phyloP scores from a whole-genome alignment of 2,113 vertebrate species.

The Bombycilla garrulus region DNA sequence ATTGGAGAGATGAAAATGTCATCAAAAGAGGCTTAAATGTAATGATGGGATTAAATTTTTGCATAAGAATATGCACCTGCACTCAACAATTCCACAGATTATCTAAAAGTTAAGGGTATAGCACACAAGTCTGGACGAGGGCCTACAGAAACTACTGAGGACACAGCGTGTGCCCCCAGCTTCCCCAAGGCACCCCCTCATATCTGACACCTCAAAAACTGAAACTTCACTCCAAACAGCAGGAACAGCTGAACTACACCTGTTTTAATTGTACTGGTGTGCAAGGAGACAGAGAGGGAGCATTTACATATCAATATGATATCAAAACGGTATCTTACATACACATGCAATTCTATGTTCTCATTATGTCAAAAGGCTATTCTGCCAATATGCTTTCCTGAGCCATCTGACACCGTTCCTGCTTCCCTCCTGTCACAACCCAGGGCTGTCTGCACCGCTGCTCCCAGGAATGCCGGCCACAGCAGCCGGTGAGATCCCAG shows the following conservation, averaged over 20 bases:
- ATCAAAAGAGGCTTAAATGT: not conserved
- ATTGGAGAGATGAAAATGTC: not conserved
- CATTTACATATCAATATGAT: not conserved
- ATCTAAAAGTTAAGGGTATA: not conserved
- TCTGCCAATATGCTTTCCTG: not conserved
- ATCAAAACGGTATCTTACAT: not conserved
- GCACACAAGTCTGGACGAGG: not conserved
- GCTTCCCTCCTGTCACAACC: no score
- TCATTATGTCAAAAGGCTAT: not conserved
- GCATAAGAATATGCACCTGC: fast-evolving
- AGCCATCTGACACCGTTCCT: fast-evolving
- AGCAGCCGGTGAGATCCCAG: not conserved
- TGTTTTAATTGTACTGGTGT: not conserved
- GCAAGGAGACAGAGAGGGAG: not conserved
- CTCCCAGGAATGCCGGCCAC: fast-evolving
- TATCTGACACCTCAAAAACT: not conserved
- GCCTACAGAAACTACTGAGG: not conserved
- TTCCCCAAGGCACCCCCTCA: not conserved
- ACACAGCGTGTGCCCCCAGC: fast-evolving
- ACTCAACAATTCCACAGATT: not conserved
- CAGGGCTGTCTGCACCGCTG: fast-evolving
- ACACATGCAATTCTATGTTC: not conserved
- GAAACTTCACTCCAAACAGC: not conserved
- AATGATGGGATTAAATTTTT: not conserved
- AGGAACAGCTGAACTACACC: not conserved